Evolutionary conservation across 37 sponge, comb jelly and placozoan species (phyloP), one percentile per base, ranked within the genome.

Genomic region (Bolinopsis microptera): DNA sequence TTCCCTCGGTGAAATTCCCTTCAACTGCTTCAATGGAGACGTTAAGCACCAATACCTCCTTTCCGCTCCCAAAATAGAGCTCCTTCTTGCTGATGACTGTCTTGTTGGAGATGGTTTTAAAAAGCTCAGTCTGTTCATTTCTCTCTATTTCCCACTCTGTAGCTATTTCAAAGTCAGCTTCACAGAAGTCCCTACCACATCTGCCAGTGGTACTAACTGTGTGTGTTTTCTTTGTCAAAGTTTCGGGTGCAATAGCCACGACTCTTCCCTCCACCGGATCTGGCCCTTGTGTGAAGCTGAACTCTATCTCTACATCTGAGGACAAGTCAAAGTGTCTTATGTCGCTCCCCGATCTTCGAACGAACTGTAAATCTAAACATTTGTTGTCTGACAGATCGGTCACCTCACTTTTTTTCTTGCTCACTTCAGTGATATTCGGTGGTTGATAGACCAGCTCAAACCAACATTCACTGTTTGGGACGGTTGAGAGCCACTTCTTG

Each of bases 271-370:
- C 80, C 36, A 33, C 36, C 21, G 80, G 80, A 77, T 77, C 35
- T 32, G 80, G 80, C 9, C 37, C 9, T 36, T 77, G 80, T 35
- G 1, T 0, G 33, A 77, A 77, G 13, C 33, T 32, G 18, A 77
- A 77, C 3, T 34, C 33, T 32, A 77, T 1, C 36, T 35, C 36
- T 1, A 77, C 2, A 1, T 32, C 80, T 1, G 80, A 9, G 3
- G 18, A 32, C 80, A 77, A 36, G 33, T 77, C 80, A 77, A 77
- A 77, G 35, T 35, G 18, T 36, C 36, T 77, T 27, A 77, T 77
- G 33, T 77, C 80, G 18, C 33, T 77, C 21, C 9, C 80, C 3
- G 34, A 3, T 77, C 0, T 35, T 32, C 80, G 33, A 13, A 18
- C 0, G 18, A 77, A 77, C 37, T 32, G 8, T 32, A 77, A 1